Base-by-base conservation (phyloP, 2,888 invertebrate genomes). In the Chromoteleia sp. region DNA sequence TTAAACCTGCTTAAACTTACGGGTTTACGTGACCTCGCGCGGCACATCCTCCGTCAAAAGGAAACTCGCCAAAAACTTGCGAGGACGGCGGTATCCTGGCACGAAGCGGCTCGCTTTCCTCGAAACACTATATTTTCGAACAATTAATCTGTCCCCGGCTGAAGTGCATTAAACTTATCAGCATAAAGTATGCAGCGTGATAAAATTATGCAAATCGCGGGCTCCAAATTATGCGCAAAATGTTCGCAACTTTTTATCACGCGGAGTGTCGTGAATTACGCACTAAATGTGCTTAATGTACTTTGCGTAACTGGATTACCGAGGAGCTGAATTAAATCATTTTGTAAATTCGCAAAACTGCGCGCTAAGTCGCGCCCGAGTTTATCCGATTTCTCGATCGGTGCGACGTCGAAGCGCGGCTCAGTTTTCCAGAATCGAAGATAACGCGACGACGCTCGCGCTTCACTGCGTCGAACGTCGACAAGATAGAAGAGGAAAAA, bases 51-150 rank as follows among this genome's bases (percentile, higher is more conserved):
- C 33, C 71, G 70, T 76, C 75, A 73, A 75, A 81, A 76, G 75
- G 75, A 70, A 81, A 70, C 75, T 81, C 70, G 65, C 81, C 59
- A 65, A 81, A 76, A 75, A 81, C 81, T 81, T 76, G 81, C 65
- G 56, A 63, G 67, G 75, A 68, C 48, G 81, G 48, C 75, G 25
- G 43, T 75, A 81, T 81, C 81, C 81, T 76, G 81, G 81, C 81
- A 81, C 81, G 70, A 59, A 81, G 65, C 19, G 59, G 75, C 52
- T 81, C 70, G 50, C 75, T 74, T 70, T 75, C 33, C 65, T 75
- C 54, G 75, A 75, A 81, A 81, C 75, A 75, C 68, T 76, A 81
- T 73, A 81, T 76, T 81, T 81, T 71, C 71, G 65, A 76, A 76
- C 75, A 81, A 81, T 81, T 81, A 76, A 81, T 81, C 80, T 75